A percentile compares a stretch with the other conserved stretches of the same genome.
Conservation (phyloP, 2,113 vertebrate genomes). For the Oreotrochilus melanogaster region DNA sequence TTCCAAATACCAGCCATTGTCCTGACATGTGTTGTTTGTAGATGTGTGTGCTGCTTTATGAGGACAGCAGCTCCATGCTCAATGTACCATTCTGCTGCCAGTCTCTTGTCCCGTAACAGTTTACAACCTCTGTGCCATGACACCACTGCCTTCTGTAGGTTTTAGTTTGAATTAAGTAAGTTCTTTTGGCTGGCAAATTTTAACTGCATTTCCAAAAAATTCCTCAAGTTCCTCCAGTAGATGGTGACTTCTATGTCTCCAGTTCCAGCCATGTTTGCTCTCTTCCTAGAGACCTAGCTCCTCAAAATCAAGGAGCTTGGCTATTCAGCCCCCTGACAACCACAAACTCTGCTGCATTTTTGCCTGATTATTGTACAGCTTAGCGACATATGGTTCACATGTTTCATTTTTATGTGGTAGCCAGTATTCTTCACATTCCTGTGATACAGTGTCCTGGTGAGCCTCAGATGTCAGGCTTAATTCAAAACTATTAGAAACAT, state of each 20-base stretch:
- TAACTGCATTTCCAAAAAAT: neutral
- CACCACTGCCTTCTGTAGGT: neutral
- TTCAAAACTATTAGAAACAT: neutral
- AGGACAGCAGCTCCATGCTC: neutral
- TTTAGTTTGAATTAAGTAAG: neutral
- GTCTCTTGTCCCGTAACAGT: neutral
- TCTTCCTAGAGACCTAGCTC: neutral
- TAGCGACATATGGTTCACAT: neutral
- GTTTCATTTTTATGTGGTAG: neutral
- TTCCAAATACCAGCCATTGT: neutral
- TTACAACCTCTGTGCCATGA: neutral
- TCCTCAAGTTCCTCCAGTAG: neutral
- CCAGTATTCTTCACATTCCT: conserved; percentile 7
- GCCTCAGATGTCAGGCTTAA: neutral
- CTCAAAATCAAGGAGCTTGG: neutral
- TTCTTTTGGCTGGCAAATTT: neutral
- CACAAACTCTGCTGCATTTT: neutral
- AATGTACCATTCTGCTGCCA: neutral
- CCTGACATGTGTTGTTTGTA: neutral
- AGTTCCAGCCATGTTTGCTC: neutral
- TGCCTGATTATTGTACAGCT: neutral
- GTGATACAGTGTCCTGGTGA: neutral
- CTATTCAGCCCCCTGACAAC: neutral
- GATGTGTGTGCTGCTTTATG: neutral
- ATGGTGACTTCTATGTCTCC: neutral